Conservation (phyloP, 2,113 vertebrate genomes). For the Pteruthius melanotis region DNA sequence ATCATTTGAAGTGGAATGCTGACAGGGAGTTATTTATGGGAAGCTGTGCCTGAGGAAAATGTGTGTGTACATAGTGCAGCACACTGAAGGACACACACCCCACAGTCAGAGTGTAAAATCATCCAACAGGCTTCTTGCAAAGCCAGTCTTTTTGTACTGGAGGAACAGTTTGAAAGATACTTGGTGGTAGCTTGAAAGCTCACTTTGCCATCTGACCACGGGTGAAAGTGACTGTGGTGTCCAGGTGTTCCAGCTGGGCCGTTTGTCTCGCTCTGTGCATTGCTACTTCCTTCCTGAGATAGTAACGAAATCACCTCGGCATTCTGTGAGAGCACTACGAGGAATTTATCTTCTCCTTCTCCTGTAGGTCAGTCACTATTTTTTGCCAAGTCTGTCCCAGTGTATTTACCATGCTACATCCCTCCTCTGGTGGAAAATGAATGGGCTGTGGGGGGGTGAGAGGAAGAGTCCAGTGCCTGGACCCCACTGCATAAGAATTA, state of each 20-base stretch:
- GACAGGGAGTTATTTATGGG: not conserved
- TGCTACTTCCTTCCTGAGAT: slow-evolving; percentile 28
- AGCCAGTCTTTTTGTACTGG: not conserved
- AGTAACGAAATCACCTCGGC: not conserved
- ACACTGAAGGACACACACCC: not conserved
- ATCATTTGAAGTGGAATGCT: not conserved
- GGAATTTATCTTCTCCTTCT: slow-evolving; percentile 2
- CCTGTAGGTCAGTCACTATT: not conserved
- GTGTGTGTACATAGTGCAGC: not conserved
- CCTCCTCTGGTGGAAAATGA: not conserved
- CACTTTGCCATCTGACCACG: not conserved
- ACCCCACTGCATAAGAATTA: fast-evolving
- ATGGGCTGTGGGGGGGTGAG: fast-evolving
- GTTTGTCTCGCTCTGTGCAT: not conserved
- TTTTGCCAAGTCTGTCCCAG: not conserved
- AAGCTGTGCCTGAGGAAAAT: not conserved
- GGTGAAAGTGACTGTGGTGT: not conserved
- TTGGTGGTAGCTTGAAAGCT: not conserved
- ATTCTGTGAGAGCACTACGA: not conserved
- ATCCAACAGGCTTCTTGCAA: not conserved
- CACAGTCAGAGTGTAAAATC: not conserved
- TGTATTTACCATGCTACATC: not conserved
- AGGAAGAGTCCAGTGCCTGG: not conserved
- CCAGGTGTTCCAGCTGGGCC: slow-evolving; percentile 19
- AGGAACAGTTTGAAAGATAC: not conserved